Evolutionary conservation across 2,888 invertebrate genomes (phyloP).

Genomic region (Napeogenes inachia): DNA sequence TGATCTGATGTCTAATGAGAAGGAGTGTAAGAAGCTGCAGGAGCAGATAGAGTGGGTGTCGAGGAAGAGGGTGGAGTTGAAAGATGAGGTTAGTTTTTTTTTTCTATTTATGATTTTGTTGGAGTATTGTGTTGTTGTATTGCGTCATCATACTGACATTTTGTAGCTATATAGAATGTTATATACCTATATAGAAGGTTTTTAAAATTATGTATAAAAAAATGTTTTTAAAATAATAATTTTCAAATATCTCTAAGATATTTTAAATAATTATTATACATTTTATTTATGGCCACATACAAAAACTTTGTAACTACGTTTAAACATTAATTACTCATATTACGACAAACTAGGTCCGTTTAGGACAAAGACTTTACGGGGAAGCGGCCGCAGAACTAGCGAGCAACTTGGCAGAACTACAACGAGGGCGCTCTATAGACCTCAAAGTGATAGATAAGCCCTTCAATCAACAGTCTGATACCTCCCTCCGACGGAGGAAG

Average conservation of each 20-base stretch:
- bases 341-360: constrained; percentile 50
- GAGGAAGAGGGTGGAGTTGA: constrained; percentile 56
- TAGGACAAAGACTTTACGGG: constrained; percentile 57
- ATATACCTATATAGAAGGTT: too few relatives aligned
- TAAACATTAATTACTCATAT: too few relatives aligned
- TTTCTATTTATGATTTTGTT: too few relatives aligned
- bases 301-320: too few relatives aligned
- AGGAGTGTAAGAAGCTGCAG: constrained; percentile 64
- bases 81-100: constrained; percentile 53
- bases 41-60: constrained; percentile 72
- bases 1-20: constrained; percentile 59
- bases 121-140: too few relatives aligned
- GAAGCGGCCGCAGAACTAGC: constrained; percentile 63
- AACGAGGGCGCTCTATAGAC: constrained; percentile 45
- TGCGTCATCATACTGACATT: too few relatives aligned
- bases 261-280: too few relatives aligned
- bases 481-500: constrained; percentile 51
- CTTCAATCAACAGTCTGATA: constrained; percentile 37
- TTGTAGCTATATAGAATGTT: too few relatives aligned
- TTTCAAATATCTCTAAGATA: too few relatives aligned
- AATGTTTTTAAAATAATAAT: too few relatives aligned
- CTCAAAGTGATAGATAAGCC: constrained; percentile 54
- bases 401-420: constrained; percentile 54
- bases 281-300: too few relatives aligned
- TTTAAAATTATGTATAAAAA: too few relatives aligned